Conservation (phyloP, 2,888 invertebrate genomes). For the Cheilosia urbana region DNA sequence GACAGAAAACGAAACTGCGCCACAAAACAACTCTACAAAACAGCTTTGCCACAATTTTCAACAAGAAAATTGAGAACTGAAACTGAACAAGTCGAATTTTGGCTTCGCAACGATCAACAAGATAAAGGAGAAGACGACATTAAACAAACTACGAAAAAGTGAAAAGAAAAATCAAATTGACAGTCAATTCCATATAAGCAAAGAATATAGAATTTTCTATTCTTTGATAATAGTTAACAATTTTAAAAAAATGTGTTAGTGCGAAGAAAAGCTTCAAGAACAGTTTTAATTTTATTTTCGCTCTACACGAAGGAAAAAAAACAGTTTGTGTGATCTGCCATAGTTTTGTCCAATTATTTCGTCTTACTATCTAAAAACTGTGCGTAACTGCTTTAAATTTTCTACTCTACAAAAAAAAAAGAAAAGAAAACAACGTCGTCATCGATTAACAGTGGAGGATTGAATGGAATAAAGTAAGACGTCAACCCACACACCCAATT, state of each 20-base stretch:
- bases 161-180: slow-evolving; percentile 21
- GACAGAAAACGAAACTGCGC: slow-evolving; percentile 60
- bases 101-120: slow-evolving; percentile 73
- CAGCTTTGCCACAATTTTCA: slow-evolving; percentile 22
- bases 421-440: slow-evolving; percentile 59
- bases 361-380: slow-evolving; percentile 18
- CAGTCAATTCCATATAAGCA: background rate
- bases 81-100: slow-evolving; percentile 69
- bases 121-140: slow-evolving; percentile 46
- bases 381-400: slow-evolving; percentile 35
- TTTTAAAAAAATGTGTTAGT: too few species aligned
- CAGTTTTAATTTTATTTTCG: background rate
- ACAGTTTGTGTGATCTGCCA: background rate
- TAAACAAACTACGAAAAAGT: slow-evolving; percentile 8
- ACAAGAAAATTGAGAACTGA: slow-evolving; percentile 39
- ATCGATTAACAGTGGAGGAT: slow-evolving; percentile 49
- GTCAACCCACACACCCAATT: slow-evolving; percentile 43
- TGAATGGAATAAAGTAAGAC: slow-evolving; percentile 38
- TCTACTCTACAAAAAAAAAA: slow-evolving; percentile 32
- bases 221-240: background rate
- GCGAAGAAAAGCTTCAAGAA: too few species aligned
- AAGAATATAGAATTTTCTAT: too few species aligned
- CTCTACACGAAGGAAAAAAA: too few species aligned
- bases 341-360: background rate
- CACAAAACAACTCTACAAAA: slow-evolving; percentile 45